Conservation (phyloP, 2,797 vertebrate genomes). For the Denticeps clupeoides region DNA sequence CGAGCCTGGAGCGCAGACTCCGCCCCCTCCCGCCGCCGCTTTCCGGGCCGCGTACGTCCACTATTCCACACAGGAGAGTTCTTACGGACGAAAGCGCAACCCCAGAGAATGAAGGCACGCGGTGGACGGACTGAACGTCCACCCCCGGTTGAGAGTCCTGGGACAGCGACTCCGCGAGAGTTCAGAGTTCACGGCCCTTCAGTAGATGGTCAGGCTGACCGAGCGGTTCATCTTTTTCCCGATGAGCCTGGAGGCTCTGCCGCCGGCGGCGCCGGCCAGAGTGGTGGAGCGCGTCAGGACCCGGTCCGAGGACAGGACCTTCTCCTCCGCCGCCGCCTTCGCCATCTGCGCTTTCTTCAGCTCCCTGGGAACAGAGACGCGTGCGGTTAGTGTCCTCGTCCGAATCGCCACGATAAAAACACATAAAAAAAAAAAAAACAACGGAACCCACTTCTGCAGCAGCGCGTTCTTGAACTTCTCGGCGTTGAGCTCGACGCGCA, state of each 20-base stretch:
- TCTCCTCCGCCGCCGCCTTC: conserved; percentile 84
- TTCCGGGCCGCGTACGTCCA: too few relatives aligned
- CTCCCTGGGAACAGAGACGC: too few relatives aligned
- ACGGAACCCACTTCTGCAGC: conserved; percentile 74
- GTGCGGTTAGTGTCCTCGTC: too few relatives aligned
- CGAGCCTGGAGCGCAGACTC: too few relatives aligned
- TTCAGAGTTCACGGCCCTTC: too few relatives aligned
- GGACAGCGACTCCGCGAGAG: too few relatives aligned
- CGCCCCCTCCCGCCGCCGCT: too few relatives aligned
- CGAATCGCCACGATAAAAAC: too few relatives aligned
- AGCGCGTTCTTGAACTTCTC: conserved; percentile 96
- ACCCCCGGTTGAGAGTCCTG: too few relatives aligned
- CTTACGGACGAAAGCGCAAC: too few relatives aligned
- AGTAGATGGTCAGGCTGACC: conserved; percentile 93
- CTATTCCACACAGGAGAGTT: conserved; percentile 36
- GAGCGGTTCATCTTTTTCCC: conserved; percentile 97
- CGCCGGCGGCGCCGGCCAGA: conserved; percentile 65
- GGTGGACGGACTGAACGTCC: too few relatives aligned
- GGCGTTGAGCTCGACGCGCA: conserved; percentile 89
- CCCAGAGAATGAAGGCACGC: too few relatives aligned
- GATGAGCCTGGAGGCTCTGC: conserved; percentile 74
- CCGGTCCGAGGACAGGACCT: conserved; percentile 78
- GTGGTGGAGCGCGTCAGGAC: conserved; percentile 83
- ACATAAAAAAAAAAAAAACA: neutral
- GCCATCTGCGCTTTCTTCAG: conserved; percentile 95